A percentile compares a stretch with the other conserved stretches of the same genome.
These are phyloP conservation scores for Lacerta bilineata DNA, from an alignment of 2,797 vertebrate genomes.

Conservation along the genomic window DNA sequence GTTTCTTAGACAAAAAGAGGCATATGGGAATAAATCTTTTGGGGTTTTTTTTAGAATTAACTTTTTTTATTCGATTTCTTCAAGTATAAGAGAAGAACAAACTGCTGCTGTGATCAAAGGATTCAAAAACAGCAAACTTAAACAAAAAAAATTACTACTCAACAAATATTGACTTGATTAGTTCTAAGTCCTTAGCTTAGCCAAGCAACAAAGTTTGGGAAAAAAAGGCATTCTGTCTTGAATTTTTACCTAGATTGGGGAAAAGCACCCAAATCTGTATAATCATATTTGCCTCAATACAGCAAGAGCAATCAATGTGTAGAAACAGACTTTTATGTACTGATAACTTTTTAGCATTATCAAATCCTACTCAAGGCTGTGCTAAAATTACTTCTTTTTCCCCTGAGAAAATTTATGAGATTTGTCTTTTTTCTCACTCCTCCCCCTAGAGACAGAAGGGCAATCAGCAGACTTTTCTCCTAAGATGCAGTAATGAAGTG, in stretches of 20 bases:
- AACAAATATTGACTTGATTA: constrained; percentile 9
- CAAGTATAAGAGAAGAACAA: neutral
- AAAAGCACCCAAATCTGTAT: neutral
- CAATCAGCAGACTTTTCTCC: too few relatives aligned
- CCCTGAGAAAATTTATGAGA: too few relatives aligned
- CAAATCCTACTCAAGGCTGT: neutral
- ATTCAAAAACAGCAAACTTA: constrained; percentile 12
- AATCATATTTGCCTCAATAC: neutral
- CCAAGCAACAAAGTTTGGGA: constrained; percentile 2
- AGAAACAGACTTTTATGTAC: neutral
- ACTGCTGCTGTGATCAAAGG: neutral
- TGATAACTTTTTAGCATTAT: neutral
- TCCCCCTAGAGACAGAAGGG: too few relatives aligned
- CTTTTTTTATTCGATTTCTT: constrained; percentile 20
- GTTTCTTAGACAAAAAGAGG: neutral
- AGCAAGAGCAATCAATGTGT: neutral
- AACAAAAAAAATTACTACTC: neutral
- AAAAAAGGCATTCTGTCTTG: neutral
- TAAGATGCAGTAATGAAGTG: too few relatives aligned
- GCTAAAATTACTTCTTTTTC: neutral
- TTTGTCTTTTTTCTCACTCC: too few relatives aligned
- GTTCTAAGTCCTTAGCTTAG: constrained; percentile 10
- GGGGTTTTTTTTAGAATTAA: neutral
- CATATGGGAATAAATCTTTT: constrained; percentile 6
- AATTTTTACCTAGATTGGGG: neutral